These are phyloP conservation scores for Troglohyphantes excavatus DNA, from an alignment of 2,888 invertebrate species.

Conservation along the genomic window DNA sequence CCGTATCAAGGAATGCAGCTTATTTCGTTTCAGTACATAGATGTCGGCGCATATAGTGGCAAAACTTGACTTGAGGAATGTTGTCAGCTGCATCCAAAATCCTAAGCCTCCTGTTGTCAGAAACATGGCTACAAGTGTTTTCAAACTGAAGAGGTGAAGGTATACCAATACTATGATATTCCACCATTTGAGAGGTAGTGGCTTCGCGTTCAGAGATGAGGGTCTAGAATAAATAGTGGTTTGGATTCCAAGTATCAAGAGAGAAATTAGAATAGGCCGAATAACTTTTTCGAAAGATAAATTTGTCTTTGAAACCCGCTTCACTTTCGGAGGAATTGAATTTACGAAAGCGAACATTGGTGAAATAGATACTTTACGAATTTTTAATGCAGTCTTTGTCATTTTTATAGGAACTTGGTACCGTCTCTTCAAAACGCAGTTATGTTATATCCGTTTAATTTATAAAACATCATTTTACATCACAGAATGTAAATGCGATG, in stretches of 20 bases:
- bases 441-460: too few relatives aligned
- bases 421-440: too few relatives aligned
- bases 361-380: neutral
- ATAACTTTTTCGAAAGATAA: neutral
- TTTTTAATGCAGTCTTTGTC: neutral
- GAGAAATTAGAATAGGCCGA: conserved; percentile 37
- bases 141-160: conserved; percentile 42
- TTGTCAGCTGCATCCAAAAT: conserved; percentile 62
- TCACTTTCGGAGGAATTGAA: neutral
- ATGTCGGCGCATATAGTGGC: conserved; percentile 56
- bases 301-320: neutral
- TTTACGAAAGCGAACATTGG: neutral
- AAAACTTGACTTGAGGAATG: conserved; percentile 27
- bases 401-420: too few relatives aligned
- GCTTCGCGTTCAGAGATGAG: neutral
- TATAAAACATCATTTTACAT: too few relatives aligned
- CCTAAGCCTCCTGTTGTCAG: conserved; percentile 37
- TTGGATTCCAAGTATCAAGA: conserved; percentile 57
- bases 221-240: neutral
- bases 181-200: conserved; percentile 56
- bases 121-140: conserved; percentile 14
- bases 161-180: conserved; percentile 53
- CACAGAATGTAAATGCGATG: too few relatives aligned
- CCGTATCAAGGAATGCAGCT: conserved; percentile 12
- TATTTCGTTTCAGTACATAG: conserved; percentile 40